Evolutionary conservation across 2,113 vertebrate species (phyloP).

Genomic region (Morone saxatilis): DNA sequence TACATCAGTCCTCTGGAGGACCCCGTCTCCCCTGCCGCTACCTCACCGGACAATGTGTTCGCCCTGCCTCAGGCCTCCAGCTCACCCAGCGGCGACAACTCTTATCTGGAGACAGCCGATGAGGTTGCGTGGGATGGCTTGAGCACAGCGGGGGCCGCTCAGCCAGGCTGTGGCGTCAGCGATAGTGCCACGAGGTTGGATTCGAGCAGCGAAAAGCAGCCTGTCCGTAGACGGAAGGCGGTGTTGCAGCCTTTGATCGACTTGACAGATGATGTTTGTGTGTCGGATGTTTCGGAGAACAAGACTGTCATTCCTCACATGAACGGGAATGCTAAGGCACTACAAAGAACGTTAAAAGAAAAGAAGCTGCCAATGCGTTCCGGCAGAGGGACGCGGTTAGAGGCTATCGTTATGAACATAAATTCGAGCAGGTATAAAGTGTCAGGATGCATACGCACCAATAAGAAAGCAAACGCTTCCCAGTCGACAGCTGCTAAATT

Average conservation of each 20-base stretch:
- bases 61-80: slow-evolving; percentile 77
- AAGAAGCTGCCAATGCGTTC: slow-evolving; percentile 79
- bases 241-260: slow-evolving; percentile 49
- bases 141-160: slow-evolving; percentile 31
- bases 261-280: slow-evolving; percentile 52
- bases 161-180: slow-evolving; percentile 19
- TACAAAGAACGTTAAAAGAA: slow-evolving; percentile 64
- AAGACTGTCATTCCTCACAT: slow-evolving; percentile 46
- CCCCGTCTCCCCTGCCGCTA: slow-evolving; percentile 75
- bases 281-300: slow-evolving; percentile 43
- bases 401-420: slow-evolving; percentile 84
- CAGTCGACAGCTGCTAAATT: slow-evolving; percentile 28
- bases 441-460: slow-evolving; percentile 59
- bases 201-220: slow-evolving; percentile 44
- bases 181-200: slow-evolving; percentile 28
- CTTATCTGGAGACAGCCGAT: slow-evolving; percentile 18
- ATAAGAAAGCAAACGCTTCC: slow-evolving; percentile 59
- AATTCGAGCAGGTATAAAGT: slow-evolving; percentile 77
- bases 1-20: slow-evolving; percentile 81
- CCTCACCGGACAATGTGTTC: slow-evolving; percentile 75
- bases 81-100: slow-evolving; percentile 72
- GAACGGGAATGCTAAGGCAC: slow-evolving; percentile 58
- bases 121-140: slow-evolving; percentile 36
- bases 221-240: slow-evolving; percentile 5
- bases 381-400: slow-evolving; percentile 79